Conservation (phyloP, 2,888 invertebrate species). For the Dimorphilus gyrociliatus region DNA sequence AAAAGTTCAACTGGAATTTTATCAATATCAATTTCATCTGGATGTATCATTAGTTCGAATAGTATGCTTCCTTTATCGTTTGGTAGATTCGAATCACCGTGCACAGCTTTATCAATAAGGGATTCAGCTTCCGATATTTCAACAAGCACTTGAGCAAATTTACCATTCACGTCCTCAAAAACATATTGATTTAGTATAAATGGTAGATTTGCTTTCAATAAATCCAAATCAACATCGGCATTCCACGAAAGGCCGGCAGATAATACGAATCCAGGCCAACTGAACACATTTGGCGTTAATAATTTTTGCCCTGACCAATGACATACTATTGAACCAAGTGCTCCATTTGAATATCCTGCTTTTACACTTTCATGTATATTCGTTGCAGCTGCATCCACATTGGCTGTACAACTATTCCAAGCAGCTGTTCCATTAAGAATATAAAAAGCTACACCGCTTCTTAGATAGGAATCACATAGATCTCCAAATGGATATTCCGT, state of each 20-base stretch:
- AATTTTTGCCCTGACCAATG: slow-evolving; percentile 47
- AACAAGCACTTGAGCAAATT: slow-evolving; percentile 42
- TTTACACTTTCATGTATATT: slow-evolving; percentile 45
- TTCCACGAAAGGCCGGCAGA: slow-evolving; percentile 47
- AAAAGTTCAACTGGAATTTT: slow-evolving; percentile 45
- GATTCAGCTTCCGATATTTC: slow-evolving; percentile 46
- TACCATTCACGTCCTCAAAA: slow-evolving; percentile 40
- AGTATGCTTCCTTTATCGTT: slow-evolving; percentile 45
- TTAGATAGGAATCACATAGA: not conserved
- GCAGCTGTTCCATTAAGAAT: slow-evolving; percentile 47
- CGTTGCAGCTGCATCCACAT: slow-evolving; percentile 45
- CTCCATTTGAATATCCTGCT: slow-evolving; percentile 41
- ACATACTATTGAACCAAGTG: slow-evolving; percentile 43
- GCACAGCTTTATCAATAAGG: too few species aligned
- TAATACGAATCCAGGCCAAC: slow-evolving; percentile 46
- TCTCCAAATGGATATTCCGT: slow-evolving; percentile 24
- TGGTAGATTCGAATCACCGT: slow-evolving; percentile 42
- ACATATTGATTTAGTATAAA: slow-evolving; percentile 44
- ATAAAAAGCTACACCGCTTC: slow-evolving; percentile 37
- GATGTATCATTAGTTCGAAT: slow-evolving; percentile 46
- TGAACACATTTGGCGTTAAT: slow-evolving; percentile 45
- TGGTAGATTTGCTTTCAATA: slow-evolving; percentile 40
- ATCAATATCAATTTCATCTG: slow-evolving; percentile 46
- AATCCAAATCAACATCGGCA: slow-evolving; percentile 40
- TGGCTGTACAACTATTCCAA: slow-evolving; percentile 46